Evolutionary conservation across 2,113 vertebrate species (phyloP).

Genomic region (Argyrosomus japonicus): DNA sequence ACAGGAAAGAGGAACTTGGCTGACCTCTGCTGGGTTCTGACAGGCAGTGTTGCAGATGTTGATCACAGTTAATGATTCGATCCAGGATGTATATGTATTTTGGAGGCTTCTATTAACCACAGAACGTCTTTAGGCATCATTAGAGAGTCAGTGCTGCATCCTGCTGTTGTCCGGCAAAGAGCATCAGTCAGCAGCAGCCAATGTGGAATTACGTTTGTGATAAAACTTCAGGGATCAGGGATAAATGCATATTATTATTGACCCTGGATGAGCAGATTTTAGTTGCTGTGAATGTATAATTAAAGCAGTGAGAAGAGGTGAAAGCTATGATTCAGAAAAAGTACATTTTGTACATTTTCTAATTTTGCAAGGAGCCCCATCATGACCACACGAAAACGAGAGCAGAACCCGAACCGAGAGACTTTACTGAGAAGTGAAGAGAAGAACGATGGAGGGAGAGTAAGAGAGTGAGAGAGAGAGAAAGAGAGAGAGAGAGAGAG

Average conservation of each 20-base stretch:
- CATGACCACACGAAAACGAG: conserved; percentile 25
- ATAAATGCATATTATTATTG: not conserved
- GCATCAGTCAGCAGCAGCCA: not conserved
- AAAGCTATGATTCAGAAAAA: not conserved
- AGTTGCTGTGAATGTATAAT: not conserved
- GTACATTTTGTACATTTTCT: not conserved
- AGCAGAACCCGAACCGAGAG: conserved; percentile 19
- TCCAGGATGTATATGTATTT: conserved; percentile 8
- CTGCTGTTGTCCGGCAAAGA: conserved; percentile 2
- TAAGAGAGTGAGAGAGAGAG: not conserved
- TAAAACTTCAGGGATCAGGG: not conserved
- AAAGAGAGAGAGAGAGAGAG: conserved; percentile 50
- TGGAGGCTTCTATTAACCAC: conserved; percentile 5
- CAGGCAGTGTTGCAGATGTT: conserved; percentile 61
- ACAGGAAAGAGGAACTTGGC: conserved; percentile 69
- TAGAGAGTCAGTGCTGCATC: conserved; percentile 16
- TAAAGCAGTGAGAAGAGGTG: not conserved
- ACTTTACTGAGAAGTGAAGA: conserved; percentile 45
- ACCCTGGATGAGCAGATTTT: not conserved
- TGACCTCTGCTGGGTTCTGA: conserved; percentile 80
- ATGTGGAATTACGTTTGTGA: not conserved
- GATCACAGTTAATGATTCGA: conserved; percentile 40
- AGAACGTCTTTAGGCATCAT: conserved; percentile 3
- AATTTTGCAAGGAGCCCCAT: conserved; percentile 25
- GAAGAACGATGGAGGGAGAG: conserved; percentile 52